Evolutionary conservation across 2,113 vertebrate genomes (phyloP).

Genomic region (Solenodon paradoxus): DNA sequence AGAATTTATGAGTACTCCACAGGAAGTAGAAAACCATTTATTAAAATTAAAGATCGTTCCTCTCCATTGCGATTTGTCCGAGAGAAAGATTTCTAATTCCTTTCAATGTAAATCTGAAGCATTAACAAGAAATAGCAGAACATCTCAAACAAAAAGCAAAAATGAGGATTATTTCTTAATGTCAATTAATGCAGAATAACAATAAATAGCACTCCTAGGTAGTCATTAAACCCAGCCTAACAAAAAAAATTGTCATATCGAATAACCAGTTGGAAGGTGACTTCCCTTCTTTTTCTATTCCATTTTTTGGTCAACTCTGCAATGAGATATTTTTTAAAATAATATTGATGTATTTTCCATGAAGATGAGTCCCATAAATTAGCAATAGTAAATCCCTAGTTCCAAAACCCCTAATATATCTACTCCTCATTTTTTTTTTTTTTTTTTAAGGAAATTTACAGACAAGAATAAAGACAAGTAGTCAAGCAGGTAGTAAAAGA

Average conservation of each 20-base stretch:
- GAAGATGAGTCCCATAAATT: too few species aligned
- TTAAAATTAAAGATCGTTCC: conserved; percentile 35
- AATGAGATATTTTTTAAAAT: background rate
- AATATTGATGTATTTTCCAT: too few species aligned
- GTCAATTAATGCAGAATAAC: background rate
- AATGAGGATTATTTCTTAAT: background rate
- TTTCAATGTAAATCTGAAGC: background rate
- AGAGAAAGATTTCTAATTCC: background rate
- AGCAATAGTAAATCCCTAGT: background rate
- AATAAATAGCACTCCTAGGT: background rate
- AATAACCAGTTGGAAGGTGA: background rate
- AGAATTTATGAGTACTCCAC: background rate
- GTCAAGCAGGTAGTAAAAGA: too few species aligned
- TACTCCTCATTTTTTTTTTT: background rate
- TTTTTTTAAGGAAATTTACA: too few species aligned
- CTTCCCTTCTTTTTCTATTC: background rate
- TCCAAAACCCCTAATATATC: background rate
- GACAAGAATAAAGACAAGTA: too few species aligned
- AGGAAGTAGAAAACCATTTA: background rate
- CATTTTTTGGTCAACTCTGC: background rate
- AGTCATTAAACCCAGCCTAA: background rate
- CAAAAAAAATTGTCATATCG: background rate
- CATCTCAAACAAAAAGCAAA: background rate
- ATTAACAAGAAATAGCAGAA: background rate
- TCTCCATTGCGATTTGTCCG: background rate